Evolutionary conservation across 2,888 invertebrate species (phyloP), one percentile per base, ranked within the genome.

Genomic region (Neoscelio sp.): DNA sequence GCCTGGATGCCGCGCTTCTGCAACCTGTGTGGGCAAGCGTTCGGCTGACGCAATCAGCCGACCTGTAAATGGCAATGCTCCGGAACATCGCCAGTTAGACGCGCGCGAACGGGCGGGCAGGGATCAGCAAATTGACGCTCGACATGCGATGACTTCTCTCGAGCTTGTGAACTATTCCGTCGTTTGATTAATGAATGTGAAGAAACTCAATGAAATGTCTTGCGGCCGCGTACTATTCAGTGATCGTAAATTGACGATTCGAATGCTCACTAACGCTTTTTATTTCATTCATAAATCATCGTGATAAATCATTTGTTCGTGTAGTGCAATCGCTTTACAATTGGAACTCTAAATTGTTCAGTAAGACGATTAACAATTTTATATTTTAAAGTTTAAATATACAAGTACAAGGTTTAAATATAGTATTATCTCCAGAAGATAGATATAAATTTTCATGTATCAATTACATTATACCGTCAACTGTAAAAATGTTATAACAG

Each of bases 51-150:
- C 58, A 71, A 71, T 71, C 52, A 52, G 17, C 20, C 58, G 70
- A 60, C 50, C 60, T 60, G 71, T 58, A 52, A 71, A 62, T 71
- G 60, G 52, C 60, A 71, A 52, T 62, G 52, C 40, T 44, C 44
- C 42, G 48, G 33, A 40, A 62, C 30, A 44, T 62, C 62, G 40
- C 44, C 62, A 71, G 71, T 71, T 71, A 71, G 52, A 71, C 62
- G 54, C 44, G 71, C 33, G 71, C 62, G 58, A 71, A 62, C 71
- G 62, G 52, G 54, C 62, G 62, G 28, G 33, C 50, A 42, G 60
- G 52, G 60, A 18, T 52, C 42, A 35, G 26, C 60, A 52, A 71
- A 50, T 60, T 58, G 50, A 30, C 50, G 23, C 23, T 50, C 44
- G 33, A 26, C 50, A 50, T 52, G 60, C 70, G 26, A 60, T 60